Conservation (phyloP, 2,113 vertebrate genomes). For the Brachirus orientalis region DNA sequence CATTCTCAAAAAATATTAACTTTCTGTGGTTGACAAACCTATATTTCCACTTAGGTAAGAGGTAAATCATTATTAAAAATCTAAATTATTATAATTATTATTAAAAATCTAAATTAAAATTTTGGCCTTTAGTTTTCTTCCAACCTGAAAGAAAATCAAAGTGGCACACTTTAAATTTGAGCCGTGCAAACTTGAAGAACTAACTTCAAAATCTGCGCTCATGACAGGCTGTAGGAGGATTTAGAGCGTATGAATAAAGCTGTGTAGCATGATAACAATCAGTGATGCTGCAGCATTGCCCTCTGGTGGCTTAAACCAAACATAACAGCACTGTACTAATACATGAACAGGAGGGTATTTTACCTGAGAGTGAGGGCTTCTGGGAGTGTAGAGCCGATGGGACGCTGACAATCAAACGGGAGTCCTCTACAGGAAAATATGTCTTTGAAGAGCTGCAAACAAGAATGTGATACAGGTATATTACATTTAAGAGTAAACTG, state of each 20-base stretch:
- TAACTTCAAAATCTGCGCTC: background rate
- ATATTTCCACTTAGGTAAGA: background rate
- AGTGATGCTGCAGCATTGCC: slow-evolving; percentile 75
- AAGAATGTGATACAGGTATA: background rate
- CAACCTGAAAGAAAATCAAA: background rate
- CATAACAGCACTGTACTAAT: background rate
- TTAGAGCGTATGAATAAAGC: slow-evolving; percentile 2
- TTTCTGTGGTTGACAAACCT: no score
- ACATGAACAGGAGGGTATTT: background rate
- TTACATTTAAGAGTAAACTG: background rate
- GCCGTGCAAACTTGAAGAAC: slow-evolving; percentile 5
- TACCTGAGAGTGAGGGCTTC: slow-evolving; percentile 92
- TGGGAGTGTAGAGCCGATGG: slow-evolving; percentile 94
- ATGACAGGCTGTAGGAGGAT: background rate
- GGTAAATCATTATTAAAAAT: no score
- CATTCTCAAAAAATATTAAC: no score
- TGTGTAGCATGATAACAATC: slow-evolving; percentile 12
- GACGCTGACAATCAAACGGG: slow-evolving; percentile 89
- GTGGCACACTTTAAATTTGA: background rate
- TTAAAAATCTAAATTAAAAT: no score
- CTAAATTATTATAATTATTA: no score
- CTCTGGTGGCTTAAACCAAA: slow-evolving; percentile 78
- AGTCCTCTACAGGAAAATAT: slow-evolving; percentile 80
- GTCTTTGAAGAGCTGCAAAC: slow-evolving; percentile 71
- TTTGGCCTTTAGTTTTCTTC: background rate